phyloP scores from a whole-genome alignment of 2,888 invertebrate species.

The Philhelius pedissequus region DNA sequence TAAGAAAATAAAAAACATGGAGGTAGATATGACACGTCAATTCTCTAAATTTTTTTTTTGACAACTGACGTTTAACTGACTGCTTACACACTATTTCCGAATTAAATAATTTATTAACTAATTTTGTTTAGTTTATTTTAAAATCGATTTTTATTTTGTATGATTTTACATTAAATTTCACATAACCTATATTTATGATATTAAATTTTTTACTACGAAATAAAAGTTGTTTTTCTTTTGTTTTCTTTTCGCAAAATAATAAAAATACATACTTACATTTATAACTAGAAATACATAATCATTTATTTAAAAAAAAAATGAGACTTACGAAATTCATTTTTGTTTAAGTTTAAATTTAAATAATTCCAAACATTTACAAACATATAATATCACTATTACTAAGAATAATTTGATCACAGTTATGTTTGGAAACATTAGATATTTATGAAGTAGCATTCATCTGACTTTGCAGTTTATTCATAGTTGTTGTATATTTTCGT shows the following conservation, averaged over 20 bases:
- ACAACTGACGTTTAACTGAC: too few relatives aligned
- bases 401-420: conserved; percentile 11
- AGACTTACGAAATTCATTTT: conserved; percentile 7
- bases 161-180: not conserved
- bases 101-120: too few relatives aligned
- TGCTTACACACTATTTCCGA: too few relatives aligned
- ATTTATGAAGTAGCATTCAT: not conserved
- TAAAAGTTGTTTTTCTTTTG: too few relatives aligned
- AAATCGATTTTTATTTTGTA: not conserved
- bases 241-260: not conserved
- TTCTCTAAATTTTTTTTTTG: too few relatives aligned
- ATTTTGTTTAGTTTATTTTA: not conserved
- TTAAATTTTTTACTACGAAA: not conserved
- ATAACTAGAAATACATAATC: not conserved
- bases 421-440: conserved; percentile 6
- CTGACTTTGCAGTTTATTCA: not conserved
- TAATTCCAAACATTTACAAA: conserved; percentile 9
- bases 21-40: too few relatives aligned
- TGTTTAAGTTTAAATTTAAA: not conserved
- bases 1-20: too few relatives aligned
- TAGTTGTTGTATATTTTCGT: not conserved
- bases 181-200: not conserved
- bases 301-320: not conserved
- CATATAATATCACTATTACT: conserved; percentile 9
- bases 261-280: not conserved